Conservation (phyloP, 2,113 vertebrate genomes). For the Hippopotamus amphibius region DNA sequence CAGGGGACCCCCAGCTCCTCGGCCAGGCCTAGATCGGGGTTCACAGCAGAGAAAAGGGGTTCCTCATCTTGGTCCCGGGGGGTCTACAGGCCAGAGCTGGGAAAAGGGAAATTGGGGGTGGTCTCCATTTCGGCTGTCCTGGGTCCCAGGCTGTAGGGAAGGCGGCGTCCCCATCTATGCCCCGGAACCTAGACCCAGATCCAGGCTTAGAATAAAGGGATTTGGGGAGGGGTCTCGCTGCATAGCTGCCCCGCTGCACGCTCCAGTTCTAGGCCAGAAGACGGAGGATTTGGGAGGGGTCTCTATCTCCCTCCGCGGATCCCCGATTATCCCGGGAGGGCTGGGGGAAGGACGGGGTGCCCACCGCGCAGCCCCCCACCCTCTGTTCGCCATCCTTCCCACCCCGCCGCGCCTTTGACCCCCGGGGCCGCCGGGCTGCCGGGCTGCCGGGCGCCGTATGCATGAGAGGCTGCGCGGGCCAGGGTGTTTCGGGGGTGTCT, state of each 20-base stretch:
- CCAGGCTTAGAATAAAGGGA: constrained; percentile 74
- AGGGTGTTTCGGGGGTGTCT: background rate
- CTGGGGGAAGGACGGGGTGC: background rate
- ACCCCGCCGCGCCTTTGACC: background rate
- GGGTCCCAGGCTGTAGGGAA: background rate
- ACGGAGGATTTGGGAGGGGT: too few relatives aligned
- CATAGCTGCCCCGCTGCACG: too few relatives aligned
- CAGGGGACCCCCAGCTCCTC: background rate
- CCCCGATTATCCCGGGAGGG: too few relatives aligned
- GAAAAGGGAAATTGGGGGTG: background rate
- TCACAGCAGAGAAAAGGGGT: background rate
- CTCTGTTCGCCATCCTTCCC: background rate
- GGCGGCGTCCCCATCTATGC: background rate
- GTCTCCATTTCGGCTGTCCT: background rate
- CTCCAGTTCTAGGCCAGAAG: background rate
- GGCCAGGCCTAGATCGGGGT: background rate
- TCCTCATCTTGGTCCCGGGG: background rate
- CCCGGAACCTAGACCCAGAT: background rate
- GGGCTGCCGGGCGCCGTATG: background rate
- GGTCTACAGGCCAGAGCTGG: constrained; percentile 14
- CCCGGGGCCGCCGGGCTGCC: background rate
- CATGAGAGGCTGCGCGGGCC: background rate
- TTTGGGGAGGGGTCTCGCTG: constrained; percentile 60
- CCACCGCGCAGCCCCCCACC: background rate
- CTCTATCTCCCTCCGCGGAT: background rate